Conservation (phyloP, 2,888 invertebrate genomes). For the Drosophila buzzatii region DNA sequence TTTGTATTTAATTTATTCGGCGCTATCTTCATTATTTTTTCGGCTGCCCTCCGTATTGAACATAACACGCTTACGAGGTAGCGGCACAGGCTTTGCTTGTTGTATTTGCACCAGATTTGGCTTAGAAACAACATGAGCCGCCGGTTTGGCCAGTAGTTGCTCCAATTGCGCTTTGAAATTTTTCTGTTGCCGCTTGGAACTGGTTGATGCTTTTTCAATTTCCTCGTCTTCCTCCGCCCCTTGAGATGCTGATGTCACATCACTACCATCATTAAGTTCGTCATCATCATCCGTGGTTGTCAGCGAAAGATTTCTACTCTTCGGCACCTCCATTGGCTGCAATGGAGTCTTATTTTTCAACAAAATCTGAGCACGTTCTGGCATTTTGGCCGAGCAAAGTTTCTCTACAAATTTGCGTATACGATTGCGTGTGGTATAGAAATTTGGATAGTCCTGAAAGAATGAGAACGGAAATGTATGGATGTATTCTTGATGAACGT, state of each 20-base stretch:
- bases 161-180: conserved; percentile 78
- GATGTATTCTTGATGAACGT: no score
- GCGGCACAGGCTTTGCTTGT: conserved; percentile 72
- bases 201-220: conserved; percentile 11
- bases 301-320: background rate
- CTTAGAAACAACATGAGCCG: conserved; percentile 52
- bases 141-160: conserved; percentile 68
- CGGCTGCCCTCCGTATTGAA: conserved; percentile 64
- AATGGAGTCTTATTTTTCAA: conserved; percentile 64
- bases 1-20: conserved; percentile 10
- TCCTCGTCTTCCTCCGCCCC: conserved; percentile 11
- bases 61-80: conserved; percentile 84
- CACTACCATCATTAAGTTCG: conserved; percentile 28
- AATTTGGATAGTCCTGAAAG: conserved; percentile 73
- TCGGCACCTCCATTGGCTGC: conserved; percentile 56
- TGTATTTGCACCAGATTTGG: conserved; percentile 23
- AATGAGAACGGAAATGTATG: background rate
- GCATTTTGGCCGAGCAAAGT: conserved; percentile 73
- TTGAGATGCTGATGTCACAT: conserved; percentile 21
- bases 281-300: conserved; percentile 26
- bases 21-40: conserved; percentile 30
- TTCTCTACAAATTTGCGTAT: conserved; percentile 81
- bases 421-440: conserved; percentile 79
- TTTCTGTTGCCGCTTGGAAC: conserved; percentile 34
- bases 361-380: conserved; percentile 61